phyloP scores from a whole-genome alignment of 2,797 vertebrate species.

The Oophaga sylvatica region DNA sequence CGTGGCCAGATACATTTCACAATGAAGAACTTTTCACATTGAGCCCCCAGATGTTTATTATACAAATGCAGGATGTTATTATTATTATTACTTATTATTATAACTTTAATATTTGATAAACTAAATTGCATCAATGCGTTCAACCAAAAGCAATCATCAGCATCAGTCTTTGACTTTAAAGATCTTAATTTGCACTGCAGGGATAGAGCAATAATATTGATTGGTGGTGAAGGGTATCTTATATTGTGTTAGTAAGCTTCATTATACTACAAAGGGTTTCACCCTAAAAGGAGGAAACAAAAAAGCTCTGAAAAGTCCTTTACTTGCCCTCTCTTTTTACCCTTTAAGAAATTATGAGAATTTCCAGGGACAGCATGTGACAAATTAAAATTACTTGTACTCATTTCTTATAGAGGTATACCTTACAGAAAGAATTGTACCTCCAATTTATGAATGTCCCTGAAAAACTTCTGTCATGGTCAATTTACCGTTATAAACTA shows the following conservation, averaged over 20 bases:
- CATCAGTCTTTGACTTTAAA: neutral
- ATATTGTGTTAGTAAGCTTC: neutral
- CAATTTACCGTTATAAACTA: too few species aligned
- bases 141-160: neutral
- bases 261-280: neutral
- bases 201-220: conserved; percentile 8
- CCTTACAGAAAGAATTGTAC: too few species aligned
- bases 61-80: too few species aligned
- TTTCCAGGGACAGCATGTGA: too few species aligned
- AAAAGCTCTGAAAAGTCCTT: neutral
- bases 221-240: neutral
- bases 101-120: neutral
- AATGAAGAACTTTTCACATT: conserved; percentile 7
- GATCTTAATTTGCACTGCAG: conserved; percentile 12
- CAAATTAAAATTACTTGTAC: too few species aligned
- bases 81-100: too few species aligned
- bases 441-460: too few species aligned
- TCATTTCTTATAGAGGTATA: too few species aligned
- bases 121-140: neutral
- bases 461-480: too few species aligned
- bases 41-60: conserved; percentile 16
- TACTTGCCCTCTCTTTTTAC: neutral
- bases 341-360: neutral
- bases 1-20: conserved; percentile 5
- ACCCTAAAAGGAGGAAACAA: neutral